Evolutionary conservation across 2,113 vertebrate genomes (phyloP).

Genomic region (Tetraodon nigroviridis): DNA sequence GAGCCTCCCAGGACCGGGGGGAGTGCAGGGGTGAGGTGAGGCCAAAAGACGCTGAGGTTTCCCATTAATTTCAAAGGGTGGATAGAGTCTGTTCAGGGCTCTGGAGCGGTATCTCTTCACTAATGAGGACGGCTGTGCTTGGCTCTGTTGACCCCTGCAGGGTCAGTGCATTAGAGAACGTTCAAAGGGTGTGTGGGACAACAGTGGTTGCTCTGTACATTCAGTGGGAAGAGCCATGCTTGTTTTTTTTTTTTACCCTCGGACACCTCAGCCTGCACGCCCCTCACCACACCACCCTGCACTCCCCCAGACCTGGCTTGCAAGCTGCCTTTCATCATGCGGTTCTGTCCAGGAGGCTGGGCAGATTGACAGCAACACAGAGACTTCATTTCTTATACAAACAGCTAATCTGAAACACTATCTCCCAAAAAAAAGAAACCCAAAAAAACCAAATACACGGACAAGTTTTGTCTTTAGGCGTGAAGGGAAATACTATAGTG

Average conservation of each 20-base stretch:
- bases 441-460: slow-evolving; percentile 25
- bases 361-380: slow-evolving; percentile 50
- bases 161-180: slow-evolving; percentile 59
- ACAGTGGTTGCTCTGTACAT: slow-evolving; percentile 70
- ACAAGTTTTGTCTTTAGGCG: slow-evolving; percentile 1
- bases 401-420: slow-evolving; percentile 50
- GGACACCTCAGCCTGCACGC: slow-evolving; percentile 34
- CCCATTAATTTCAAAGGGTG: slow-evolving; percentile 28
- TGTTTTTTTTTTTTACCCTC: slow-evolving; percentile 28
- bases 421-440: slow-evolving; percentile 41
- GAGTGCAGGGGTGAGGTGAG: slow-evolving; percentile 29
- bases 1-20: slow-evolving; percentile 34
- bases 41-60: slow-evolving; percentile 38
- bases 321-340: slow-evolving; percentile 61
- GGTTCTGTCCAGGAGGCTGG: slow-evolving; percentile 38
- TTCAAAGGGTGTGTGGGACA: slow-evolving; percentile 45
- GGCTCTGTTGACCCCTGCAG: slow-evolving; percentile 57
- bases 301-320: slow-evolving; percentile 42
- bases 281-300: slow-evolving; percentile 22
- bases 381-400: slow-evolving; percentile 59
- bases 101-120: slow-evolving; percentile 45
- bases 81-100: slow-evolving; percentile 22
- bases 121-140: slow-evolving; percentile 46
- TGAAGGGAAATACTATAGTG: slow-evolving; percentile 50
- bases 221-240: slow-evolving; percentile 59